Evolutionary conservation across 1,140 invertebrate genomes (phyloP), one percentile per base, ranked within the genome.

Genomic region (Calephelis nemesis): DNA sequence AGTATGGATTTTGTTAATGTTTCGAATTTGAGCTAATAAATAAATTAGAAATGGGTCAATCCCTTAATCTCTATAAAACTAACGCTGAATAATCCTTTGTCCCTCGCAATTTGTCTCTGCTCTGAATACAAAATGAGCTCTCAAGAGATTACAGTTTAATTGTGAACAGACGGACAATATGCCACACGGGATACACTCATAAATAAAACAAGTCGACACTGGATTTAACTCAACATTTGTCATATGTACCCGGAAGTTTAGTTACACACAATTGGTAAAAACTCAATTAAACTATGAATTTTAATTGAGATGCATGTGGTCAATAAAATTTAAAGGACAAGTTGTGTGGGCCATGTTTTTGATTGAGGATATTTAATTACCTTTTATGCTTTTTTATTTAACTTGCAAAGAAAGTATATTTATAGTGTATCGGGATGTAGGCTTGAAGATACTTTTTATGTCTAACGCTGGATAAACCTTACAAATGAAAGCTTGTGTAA

Each of bases 101-200:
- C 54, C 30, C 30, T 60, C 19, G 19, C 54, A 60, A 60, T 40
- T 60, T 60, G 19, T 60, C 30, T 30, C 30, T 60, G 54, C 12
- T 15, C 30, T 13, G 54, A 60, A 60, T 60, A 60, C 58, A 60
- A 60, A 60, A 39, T 60, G 12, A 60, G 58, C 58, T 40, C 58
- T 60, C 58, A 8, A 40, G 58, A 60, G 58, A 60, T 60, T 60
- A 60, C 58, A 11, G 58, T 42, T 40, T 60, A 60, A 60, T 60
- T 60, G 58, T 60, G 58, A 40, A 60, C 58, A 60, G 58, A 42
- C 12, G 58, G 58, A 60, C 58, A 60, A 58, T 58, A 39, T 30
- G 58, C 58, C 58, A 39, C 58, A 12, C 58, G 58, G 58, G 58
- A 60, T 42, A 60, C 39, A 60, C 30, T 60, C 30, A 11, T 60